These are phyloP conservation scores for Plecturocebus donacophilus DNA, from an alignment of 2,113 vertebrate species.

Conservation along the genomic window DNA sequence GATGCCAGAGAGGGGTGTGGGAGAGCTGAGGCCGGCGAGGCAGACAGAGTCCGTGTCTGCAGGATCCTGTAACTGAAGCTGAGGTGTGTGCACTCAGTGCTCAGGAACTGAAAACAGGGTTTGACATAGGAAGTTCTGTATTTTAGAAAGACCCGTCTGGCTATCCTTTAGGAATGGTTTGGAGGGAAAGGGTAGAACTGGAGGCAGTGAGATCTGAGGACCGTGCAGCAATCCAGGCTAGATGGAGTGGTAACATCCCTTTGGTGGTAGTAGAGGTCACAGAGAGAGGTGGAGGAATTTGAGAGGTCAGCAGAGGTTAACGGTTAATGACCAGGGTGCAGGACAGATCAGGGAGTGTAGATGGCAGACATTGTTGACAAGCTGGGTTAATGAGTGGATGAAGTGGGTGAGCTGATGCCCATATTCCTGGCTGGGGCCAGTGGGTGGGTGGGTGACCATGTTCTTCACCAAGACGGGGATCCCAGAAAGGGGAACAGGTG, in stretches of 20 bases:
- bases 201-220: not conserved
- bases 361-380: not conserved
- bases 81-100: not conserved
- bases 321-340: not conserved
- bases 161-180: not conserved
- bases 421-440: not conserved
- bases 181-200: not conserved
- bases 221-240: not conserved
- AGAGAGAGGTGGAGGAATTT: not conserved
- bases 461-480: not conserved
- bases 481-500: not conserved
- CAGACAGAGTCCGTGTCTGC: no score
- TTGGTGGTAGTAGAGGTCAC: not conserved
- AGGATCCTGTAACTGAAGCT: not conserved
- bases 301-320: not conserved
- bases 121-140: not conserved
- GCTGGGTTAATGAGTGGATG: not conserved
- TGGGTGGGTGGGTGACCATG: no score
- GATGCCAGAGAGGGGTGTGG: not conserved
- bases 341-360: no score
- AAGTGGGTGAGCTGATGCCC: not conserved
- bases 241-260: not conserved
- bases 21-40: not conserved
- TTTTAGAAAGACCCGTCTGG: not conserved
- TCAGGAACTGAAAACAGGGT: not conserved